phyloP scores from a whole-genome alignment of 1,140 invertebrate genomes.

The Dinoponera quadriceps region DNA sequence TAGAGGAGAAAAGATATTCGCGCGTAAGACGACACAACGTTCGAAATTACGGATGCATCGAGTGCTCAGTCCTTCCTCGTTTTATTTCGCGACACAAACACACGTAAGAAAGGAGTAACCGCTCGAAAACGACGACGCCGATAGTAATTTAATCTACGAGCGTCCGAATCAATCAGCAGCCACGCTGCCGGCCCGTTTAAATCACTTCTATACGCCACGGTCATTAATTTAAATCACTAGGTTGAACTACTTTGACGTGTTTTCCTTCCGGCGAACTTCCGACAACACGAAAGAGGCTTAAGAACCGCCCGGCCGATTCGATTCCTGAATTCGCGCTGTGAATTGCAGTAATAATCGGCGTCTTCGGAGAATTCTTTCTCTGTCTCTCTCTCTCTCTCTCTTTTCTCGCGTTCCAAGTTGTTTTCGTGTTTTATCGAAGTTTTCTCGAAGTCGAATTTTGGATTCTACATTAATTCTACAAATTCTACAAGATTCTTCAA shows the following conservation, averaged over 20 bases:
- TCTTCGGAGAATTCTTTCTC: conserved; percentile 13
- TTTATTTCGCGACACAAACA: conserved; percentile 7
- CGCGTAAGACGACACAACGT: neutral
- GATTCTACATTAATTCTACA: too few species aligned
- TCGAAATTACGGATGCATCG: neutral
- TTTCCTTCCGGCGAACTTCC: conserved; percentile 55
- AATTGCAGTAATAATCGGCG: neutral
- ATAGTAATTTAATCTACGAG: conserved; percentile 23
- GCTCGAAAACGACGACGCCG: conserved; percentile 21
- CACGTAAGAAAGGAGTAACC: neutral
- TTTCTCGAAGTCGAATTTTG: too few species aligned
- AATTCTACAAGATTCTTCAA: too few species aligned
- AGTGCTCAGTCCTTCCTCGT: conserved; percentile 1
- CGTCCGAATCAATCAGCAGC: conserved; percentile 45
- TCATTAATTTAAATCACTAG: conserved; percentile 60
- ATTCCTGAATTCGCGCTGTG: conserved; percentile 8
- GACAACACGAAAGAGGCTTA: conserved; percentile 5
- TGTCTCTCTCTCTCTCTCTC: neutral
- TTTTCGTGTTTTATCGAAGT: too few species aligned
- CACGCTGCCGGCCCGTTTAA: conserved; percentile 14
- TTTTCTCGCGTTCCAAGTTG: too few species aligned
- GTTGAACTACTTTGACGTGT: conserved; percentile 32
- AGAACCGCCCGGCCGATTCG: conserved; percentile 34
- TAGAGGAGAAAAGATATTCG: neutral
- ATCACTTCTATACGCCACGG: conserved; percentile 31